phyloP scores from a whole-genome alignment of 2,113 vertebrate species.

The Tor tambroides region DNA sequence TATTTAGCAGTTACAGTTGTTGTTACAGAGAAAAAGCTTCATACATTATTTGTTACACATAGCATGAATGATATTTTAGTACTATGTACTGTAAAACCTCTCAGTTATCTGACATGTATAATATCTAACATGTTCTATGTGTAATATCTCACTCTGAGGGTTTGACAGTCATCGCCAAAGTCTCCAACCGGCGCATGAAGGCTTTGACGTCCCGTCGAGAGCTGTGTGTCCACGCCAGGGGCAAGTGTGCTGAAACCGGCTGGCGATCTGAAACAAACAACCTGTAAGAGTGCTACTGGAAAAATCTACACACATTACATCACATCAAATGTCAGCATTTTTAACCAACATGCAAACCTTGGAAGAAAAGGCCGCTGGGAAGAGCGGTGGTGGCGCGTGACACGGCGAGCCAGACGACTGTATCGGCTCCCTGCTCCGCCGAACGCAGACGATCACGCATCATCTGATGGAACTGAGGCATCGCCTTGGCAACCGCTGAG shows the following conservation, averaged over 20 bases:
- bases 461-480: slow-evolving; percentile 75
- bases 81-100: background rate
- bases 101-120: background rate
- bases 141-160: slow-evolving; percentile 13
- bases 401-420: slow-evolving; percentile 71
- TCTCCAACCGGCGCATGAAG: slow-evolving; percentile 70
- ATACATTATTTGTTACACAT: background rate
- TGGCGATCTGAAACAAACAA: slow-evolving; percentile 68
- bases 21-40: background rate
- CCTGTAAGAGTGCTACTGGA: background rate
- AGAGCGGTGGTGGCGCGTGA: slow-evolving; percentile 60
- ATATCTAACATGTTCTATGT: background rate
- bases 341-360: slow-evolving; percentile 62
- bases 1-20: background rate
- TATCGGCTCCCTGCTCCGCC: slow-evolving; percentile 72
- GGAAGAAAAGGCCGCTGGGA: slow-evolving; percentile 72
- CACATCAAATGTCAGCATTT: background rate
- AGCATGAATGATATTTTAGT: background rate
- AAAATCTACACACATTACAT: background rate
- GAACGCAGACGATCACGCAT: slow-evolving; percentile 71
- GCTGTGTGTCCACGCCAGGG: slow-evolving; percentile 74
- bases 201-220: slow-evolving; percentile 63
- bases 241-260: slow-evolving; percentile 69
- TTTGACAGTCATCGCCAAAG: slow-evolving; percentile 60
- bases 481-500: slow-evolving; percentile 71